phyloP scores from a whole-genome alignment of 2,888 invertebrate species.

The Callyntrura sp. region DNA sequence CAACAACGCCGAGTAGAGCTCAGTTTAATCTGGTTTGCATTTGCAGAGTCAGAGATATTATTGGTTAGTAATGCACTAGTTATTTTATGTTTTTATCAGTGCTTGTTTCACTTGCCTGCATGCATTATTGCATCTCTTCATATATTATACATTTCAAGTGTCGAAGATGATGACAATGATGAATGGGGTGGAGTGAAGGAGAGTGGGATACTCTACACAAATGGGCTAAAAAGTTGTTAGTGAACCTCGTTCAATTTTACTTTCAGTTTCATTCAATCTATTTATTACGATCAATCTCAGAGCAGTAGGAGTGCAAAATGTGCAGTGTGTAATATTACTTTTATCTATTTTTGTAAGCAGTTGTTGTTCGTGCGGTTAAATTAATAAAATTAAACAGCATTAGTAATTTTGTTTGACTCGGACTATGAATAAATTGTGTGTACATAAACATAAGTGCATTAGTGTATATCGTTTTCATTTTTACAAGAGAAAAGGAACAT shows the following conservation, averaged over 20 bases:
- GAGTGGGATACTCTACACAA: not conserved
- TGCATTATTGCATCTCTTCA: not conserved
- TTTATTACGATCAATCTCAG: not conserved
- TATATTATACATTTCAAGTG: not conserved
- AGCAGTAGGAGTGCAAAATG: not conserved
- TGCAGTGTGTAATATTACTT: not conserved
- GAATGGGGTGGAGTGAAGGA: conserved; percentile 37
- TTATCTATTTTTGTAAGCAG: not conserved
- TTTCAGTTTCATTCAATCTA: conserved; percentile 56
- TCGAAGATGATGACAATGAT: not conserved
- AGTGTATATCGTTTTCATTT: not conserved
- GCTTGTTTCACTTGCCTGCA: conserved; percentile 46
- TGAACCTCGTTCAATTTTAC: conserved; percentile 27
- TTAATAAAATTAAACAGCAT: not conserved
- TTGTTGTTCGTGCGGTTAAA: not conserved
- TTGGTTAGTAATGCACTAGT: conserved; percentile 60
- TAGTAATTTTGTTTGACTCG: not conserved
- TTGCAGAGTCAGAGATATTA: conserved; percentile 5
- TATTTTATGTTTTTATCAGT: conserved; percentile 54
- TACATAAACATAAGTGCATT: not conserved
- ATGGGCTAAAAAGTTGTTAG: conserved; percentile 4
- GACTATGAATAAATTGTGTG: not conserved
- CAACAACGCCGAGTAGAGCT: not conserved
- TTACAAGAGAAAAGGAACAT: not conserved
- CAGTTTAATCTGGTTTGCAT: conserved; percentile 18